Percentiles rank a stretch among this genome's conserved stretches.
Conservation (phyloP, 64 coral and sea anemone genomes). For the Anthopleura sola region DNA sequence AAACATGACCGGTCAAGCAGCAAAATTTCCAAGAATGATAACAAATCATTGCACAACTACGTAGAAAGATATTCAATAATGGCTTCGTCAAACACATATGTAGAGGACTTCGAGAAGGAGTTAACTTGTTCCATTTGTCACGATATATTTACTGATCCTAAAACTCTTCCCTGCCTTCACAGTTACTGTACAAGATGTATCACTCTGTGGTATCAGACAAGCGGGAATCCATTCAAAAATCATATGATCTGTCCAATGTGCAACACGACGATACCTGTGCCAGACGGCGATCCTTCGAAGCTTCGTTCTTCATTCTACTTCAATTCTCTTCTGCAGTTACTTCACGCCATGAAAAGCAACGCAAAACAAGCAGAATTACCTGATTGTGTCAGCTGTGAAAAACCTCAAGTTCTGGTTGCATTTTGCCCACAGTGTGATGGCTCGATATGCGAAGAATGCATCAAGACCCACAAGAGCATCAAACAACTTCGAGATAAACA, state of each 20-base stretch:
- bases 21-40: no score
- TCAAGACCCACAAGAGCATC: neutral
- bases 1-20: no score
- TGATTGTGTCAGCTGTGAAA: neutral
- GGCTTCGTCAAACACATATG: neutral
- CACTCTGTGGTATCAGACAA: no score
- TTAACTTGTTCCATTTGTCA: no score
- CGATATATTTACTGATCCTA: no score
- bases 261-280: no score
- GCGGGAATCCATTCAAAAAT: no score
- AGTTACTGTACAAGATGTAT: no score
- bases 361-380: neutral
- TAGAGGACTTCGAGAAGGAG: no score
- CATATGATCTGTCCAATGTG: no score
- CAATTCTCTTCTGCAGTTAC: neutral
- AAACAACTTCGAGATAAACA: neutral
- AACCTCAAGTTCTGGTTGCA: neutral
- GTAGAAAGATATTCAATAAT: neutral
- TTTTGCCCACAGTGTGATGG: constrained; percentile 4
- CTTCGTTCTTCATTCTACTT: neutral
- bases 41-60: no score
- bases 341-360: neutral
- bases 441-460: neutral
- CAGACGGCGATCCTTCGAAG: neutral
- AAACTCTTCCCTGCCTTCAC: no score